Conservation (phyloP, 2,888 invertebrate species). For the Argyra leucocephala region DNA sequence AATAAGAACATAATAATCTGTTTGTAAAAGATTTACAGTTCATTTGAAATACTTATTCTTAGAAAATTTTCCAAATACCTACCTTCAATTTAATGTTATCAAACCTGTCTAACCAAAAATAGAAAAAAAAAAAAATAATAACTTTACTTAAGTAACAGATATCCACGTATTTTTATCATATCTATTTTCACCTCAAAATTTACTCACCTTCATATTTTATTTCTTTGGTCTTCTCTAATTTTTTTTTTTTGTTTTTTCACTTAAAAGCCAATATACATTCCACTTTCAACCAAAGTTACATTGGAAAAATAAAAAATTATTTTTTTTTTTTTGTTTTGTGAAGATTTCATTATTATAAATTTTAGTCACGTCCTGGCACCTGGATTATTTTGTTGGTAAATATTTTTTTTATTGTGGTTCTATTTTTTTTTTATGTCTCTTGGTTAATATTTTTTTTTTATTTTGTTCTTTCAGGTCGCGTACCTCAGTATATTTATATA, state of each 20-base stretch:
- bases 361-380: not conserved
- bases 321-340: too few species aligned
- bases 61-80: too few species aligned
- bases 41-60: not conserved
- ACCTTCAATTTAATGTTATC: too few species aligned
- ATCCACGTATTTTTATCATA: not conserved
- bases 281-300: too few species aligned
- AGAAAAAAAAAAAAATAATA: too few species aligned
- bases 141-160: not conserved
- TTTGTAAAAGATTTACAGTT: not conserved
- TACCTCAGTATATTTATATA: too few species aligned
- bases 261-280: not conserved
- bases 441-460: too few species aligned
- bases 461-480: too few species aligned
- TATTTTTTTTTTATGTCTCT: not conserved
- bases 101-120: too few species aligned
- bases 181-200: not conserved
- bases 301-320: too few species aligned
- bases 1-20: too few species aligned
- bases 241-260: not conserved
- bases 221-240: not conserved
- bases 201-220: too few species aligned
- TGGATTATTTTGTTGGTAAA: slow-evolving; percentile 2
- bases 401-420: not conserved
- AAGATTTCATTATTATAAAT: not conserved